phyloP scores from a whole-genome alignment of 2,888 invertebrate species.

The Rambutsinella grinnellia region DNA sequence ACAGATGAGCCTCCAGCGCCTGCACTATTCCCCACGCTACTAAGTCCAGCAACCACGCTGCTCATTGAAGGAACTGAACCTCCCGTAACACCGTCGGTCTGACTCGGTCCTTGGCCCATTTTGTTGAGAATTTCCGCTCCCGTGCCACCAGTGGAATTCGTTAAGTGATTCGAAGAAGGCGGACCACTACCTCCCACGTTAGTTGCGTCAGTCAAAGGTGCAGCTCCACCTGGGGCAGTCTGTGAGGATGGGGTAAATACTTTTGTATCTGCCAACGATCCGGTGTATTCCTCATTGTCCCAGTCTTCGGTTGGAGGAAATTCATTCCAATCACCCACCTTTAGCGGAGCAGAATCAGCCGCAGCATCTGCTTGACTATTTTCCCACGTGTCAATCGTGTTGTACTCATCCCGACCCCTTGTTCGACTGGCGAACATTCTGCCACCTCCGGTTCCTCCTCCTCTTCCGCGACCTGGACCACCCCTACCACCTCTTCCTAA shows the following conservation, averaged over 20 bases:
- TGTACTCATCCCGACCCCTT: slow-evolving; percentile 63
- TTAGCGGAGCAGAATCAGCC: slow-evolving; percentile 65
- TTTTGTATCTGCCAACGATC: slow-evolving; percentile 93
- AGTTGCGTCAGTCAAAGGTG: slow-evolving; percentile 61
- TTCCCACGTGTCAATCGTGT: slow-evolving; percentile 67
- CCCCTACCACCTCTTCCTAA: slow-evolving; percentile 68
- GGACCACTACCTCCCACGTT: slow-evolving; percentile 54
- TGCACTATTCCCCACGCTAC: slow-evolving; percentile 42
- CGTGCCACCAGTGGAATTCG: slow-evolving; percentile 48
- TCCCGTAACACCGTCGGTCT: slow-evolving; percentile 40
- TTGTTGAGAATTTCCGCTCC: slow-evolving; percentile 55
- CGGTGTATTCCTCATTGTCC: slow-evolving; percentile 96
- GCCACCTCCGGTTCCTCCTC: slow-evolving; percentile 66
- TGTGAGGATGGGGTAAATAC: slow-evolving; percentile 77
- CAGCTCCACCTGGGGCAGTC: slow-evolving; percentile 48
- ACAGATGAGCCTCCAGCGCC: slow-evolving; percentile 54
- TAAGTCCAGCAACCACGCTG: slow-evolving; percentile 58
- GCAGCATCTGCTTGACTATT: slow-evolving; percentile 65
- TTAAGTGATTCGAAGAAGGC: slow-evolving; percentile 46
- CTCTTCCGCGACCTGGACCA: slow-evolving; percentile 69
- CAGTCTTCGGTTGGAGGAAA: slow-evolving; percentile 81
- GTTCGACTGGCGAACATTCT: slow-evolving; percentile 66
- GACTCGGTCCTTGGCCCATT: slow-evolving; percentile 46
- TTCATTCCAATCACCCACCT: slow-evolving; percentile 71
- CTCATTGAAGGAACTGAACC: slow-evolving; percentile 50